Conservation (phyloP, 2,113 vertebrate genomes). For the Oplegnathus fasciatus region DNA sequence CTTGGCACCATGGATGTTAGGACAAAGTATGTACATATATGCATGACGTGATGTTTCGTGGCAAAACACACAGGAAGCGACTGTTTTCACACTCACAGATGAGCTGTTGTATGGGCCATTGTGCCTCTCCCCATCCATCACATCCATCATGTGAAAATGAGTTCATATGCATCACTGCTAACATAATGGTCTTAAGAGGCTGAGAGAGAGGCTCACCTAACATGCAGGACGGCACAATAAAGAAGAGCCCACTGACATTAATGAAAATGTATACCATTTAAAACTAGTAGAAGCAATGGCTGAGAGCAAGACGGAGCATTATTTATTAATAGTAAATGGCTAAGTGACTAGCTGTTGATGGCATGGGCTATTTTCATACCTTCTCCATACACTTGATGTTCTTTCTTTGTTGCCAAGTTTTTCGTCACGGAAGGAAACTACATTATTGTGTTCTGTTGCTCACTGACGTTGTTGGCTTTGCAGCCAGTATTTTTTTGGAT, state of each 20-base stretch:
- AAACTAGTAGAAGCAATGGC: constrained; percentile 60
- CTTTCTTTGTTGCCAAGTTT: constrained; percentile 39
- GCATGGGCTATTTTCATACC: constrained; percentile 69
- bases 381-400: constrained; percentile 36
- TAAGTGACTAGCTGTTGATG: constrained; percentile 75
- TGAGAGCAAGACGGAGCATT: constrained; percentile 64
- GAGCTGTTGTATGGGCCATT: constrained; percentile 39
- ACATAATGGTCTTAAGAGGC: constrained; percentile 73
- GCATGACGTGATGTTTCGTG: neutral
- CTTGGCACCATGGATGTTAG: too few relatives aligned
- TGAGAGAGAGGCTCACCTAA: constrained; percentile 66
- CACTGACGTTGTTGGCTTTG: constrained; percentile 27
- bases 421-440: neutral
- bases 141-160: constrained; percentile 71
- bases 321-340: constrained; percentile 73
- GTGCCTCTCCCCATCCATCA: constrained; percentile 25
- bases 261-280: constrained; percentile 77
- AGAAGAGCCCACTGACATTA: constrained; percentile 65
- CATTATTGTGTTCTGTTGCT: constrained; percentile 17
- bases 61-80: constrained; percentile 49
- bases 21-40: neutral
- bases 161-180: constrained; percentile 72
- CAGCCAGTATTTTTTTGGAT: constrained; percentile 17
- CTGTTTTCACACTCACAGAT: constrained; percentile 38
- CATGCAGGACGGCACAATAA: constrained; percentile 67